phyloP scores from a whole-genome alignment of 1,140 invertebrate genomes.

The Panulirus ornatus region DNA sequence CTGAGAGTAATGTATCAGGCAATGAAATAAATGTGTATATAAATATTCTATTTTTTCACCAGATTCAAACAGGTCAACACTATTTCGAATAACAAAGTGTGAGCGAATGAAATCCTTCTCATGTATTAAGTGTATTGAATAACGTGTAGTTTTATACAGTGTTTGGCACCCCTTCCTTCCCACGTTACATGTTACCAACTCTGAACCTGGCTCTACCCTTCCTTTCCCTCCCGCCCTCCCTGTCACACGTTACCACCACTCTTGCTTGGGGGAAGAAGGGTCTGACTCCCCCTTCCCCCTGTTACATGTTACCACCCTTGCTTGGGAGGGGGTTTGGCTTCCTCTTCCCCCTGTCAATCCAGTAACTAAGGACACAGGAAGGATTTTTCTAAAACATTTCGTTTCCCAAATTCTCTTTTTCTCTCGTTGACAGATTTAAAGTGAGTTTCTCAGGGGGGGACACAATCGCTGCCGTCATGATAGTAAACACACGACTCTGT shows the following conservation, averaged over 20 bases:
- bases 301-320: neutral
- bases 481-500: too few species aligned
- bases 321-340: too few species aligned
- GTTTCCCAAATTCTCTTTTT: too few species aligned
- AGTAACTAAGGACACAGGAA: too few species aligned
- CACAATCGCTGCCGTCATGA: too few species aligned
- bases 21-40: conserved; percentile 46
- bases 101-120: conserved; percentile 31
- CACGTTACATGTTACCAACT: too few species aligned
- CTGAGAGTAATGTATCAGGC: conserved; percentile 3
- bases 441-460: too few species aligned
- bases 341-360: too few species aligned
- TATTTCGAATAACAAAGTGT: conserved; percentile 40
- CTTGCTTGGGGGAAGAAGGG: too few species aligned
- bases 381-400: too few species aligned
- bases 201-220: neutral
- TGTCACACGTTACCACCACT: neutral
- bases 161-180: neutral
- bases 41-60: conserved; percentile 51
- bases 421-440: too few species aligned
- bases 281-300: conserved; percentile 2
- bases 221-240: neutral
- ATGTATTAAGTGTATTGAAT: conserved; percentile 39
- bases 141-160: conserved; percentile 16
- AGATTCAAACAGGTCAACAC: conserved; percentile 44